A percentile compares a stretch with the other conserved stretches of the same genome.
phyloP scores from a whole-genome alignment of 2,888 invertebrate species.

The Lomographa bimaculata region DNA sequence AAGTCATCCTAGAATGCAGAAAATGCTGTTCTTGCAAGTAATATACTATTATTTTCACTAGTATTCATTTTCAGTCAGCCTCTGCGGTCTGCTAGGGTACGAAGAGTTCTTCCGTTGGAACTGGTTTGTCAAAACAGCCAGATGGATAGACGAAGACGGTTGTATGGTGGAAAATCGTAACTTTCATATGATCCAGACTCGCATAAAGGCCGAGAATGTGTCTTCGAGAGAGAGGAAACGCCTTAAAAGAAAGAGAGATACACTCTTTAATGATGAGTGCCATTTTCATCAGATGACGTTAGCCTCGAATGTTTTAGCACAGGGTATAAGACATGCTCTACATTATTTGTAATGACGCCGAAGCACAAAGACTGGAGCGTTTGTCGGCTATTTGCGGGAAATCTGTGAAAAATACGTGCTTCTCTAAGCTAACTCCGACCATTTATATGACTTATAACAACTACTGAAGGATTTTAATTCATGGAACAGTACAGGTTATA shows the following conservation, averaged over 20 bases:
- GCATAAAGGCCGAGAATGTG: not conserved
- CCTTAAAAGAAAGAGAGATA: conserved; percentile 1
- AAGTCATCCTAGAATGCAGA: too few relatives aligned
- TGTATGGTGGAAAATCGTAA: conserved; percentile 42
- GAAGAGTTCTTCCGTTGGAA: conserved; percentile 37
- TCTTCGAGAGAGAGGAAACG: not conserved
- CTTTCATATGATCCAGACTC: conserved; percentile 23
- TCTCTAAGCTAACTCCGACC: too few relatives aligned
- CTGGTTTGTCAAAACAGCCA: conserved; percentile 36
- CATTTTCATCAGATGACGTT: conserved; percentile 42
- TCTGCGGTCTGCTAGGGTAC: conserved; percentile 38
- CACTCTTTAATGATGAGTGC: conserved; percentile 24
- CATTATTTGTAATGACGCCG: too few relatives aligned
- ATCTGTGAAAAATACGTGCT: too few relatives aligned
- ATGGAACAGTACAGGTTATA: too few relatives aligned
- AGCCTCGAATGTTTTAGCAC: conserved; percentile 28
- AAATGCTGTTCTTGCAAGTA: too few relatives aligned
- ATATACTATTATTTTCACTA: too few relatives aligned
- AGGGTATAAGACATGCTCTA: conserved; percentile 33
- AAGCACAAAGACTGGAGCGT: too few relatives aligned
- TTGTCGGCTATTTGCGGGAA: too few relatives aligned
- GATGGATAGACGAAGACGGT: conserved; percentile 44
- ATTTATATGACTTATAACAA: too few relatives aligned
- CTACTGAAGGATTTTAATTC: too few relatives aligned
- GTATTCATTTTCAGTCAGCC: conserved; percentile 31